Conservation (phyloP, 2,113 vertebrate genomes). For the Dicaeum eximium region DNA sequence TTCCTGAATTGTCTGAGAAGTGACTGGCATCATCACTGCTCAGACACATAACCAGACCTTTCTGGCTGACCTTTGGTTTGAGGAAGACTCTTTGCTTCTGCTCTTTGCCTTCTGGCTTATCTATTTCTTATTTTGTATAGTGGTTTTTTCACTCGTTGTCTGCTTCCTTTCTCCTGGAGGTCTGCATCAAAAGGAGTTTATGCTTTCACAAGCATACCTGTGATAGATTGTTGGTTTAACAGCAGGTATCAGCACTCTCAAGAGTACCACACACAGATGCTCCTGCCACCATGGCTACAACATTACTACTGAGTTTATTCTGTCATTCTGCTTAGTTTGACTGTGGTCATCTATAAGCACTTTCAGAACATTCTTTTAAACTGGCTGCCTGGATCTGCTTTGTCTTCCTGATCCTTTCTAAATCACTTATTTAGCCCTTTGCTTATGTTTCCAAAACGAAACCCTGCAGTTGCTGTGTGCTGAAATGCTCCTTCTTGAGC, state of each 20-base stretch:
- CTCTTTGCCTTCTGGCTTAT: not conserved
- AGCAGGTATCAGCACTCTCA: not conserved
- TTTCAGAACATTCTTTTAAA: not conserved
- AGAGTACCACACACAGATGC: not conserved
- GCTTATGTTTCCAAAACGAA: not conserved
- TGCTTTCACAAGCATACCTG: not conserved
- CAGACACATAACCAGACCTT: not conserved
- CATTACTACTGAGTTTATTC: not conserved
- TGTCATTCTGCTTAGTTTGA: not conserved
- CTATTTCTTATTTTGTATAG: not conserved
- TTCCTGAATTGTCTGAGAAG: not conserved
- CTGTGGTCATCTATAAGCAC: not conserved
- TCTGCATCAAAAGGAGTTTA: not conserved
- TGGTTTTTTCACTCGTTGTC: not conserved
- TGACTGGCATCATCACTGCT: not conserved
- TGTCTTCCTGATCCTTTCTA: not conserved
- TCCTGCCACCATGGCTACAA: not conserved
- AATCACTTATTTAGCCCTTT: not conserved
- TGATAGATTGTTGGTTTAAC: not conserved
- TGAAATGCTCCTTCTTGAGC: not conserved
- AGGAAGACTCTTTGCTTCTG: not conserved
- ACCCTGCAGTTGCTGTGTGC: not conserved
- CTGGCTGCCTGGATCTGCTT: not conserved
- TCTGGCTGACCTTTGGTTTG: not conserved
- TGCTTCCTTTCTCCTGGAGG: not conserved